Conservation (phyloP, 1,140 invertebrate genomes). For the Popillia japonica region DNA sequence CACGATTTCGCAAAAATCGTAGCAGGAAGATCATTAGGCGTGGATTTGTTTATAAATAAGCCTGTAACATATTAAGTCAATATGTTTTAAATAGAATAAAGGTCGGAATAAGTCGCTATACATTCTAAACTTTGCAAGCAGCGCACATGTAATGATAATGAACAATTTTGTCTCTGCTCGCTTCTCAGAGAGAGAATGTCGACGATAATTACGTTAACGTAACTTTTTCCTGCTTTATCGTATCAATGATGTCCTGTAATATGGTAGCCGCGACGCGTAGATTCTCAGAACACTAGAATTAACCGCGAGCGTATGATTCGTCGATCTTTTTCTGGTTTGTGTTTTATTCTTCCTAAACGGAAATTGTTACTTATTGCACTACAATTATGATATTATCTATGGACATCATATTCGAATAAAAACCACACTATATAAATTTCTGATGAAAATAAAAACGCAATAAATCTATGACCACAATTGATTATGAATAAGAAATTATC, state of each 20-base stretch:
- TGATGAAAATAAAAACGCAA: too few species aligned
- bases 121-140: too few species aligned
- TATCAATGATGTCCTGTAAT: neutral
- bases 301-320: neutral
- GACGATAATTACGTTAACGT: neutral
- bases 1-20: too few species aligned
- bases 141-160: too few species aligned
- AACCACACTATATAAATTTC: neutral
- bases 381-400: neutral
- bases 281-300: neutral
- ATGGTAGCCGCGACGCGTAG: neutral
- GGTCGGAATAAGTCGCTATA: too few species aligned
- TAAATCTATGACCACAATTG: too few species aligned
- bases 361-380: neutral
- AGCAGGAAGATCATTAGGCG: conserved; percentile 39
- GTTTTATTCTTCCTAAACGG: neutral
- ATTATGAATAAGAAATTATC: too few species aligned
- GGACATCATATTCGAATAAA: neutral
- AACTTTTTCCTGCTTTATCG: neutral
- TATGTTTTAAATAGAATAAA: too few species aligned
- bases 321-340: neutral
- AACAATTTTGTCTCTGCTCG: neutral
- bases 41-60: too few species aligned
- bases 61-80: too few species aligned
- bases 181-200: neutral